These are phyloP conservation scores for Bucco capensis DNA, from an alignment of 2,113 vertebrate genomes.

Conservation along the genomic window DNA sequence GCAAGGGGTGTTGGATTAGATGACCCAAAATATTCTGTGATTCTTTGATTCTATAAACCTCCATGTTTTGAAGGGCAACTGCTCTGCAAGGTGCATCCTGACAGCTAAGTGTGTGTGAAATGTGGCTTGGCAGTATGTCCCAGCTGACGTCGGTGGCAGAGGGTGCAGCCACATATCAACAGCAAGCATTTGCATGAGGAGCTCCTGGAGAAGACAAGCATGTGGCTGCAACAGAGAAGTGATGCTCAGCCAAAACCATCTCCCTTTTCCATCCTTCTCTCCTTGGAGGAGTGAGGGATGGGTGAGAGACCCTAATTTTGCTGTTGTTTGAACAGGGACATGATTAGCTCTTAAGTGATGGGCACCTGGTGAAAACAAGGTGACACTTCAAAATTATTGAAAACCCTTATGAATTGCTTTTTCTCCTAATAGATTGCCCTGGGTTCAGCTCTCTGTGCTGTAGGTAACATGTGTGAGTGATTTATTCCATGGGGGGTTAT, in stretches of 20 bases:
- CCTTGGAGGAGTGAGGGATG: neutral
- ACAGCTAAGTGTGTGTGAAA: neutral
- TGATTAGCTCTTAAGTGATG: neutral
- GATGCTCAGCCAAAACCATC: neutral
- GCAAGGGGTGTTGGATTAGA: neutral
- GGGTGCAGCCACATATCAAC: neutral
- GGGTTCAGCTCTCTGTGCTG: neutral
- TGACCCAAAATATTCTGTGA: neutral
- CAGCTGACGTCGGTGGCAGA: accelerated
- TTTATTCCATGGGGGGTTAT: neutral
- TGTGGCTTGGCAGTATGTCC: neutral
- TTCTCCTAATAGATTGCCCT: neutral
- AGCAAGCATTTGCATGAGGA: accelerated
- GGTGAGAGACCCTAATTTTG: neutral
- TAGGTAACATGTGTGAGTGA: neutral
- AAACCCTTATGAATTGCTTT: neutral
- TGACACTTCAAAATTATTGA: neutral
- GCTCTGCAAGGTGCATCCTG: neutral
- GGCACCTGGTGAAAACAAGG: neutral
- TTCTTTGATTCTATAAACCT: neutral
- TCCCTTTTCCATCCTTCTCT: neutral
- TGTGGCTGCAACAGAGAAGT: neutral
- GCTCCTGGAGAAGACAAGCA: neutral
- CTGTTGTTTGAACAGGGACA: neutral
- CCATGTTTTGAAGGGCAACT: accelerated